A percentile compares a stretch with the other conserved stretches of the same genome.
phyloP scores from a whole-genome alignment of 1,140 invertebrate genomes.

The Gonatopus flavifemur region DNA sequence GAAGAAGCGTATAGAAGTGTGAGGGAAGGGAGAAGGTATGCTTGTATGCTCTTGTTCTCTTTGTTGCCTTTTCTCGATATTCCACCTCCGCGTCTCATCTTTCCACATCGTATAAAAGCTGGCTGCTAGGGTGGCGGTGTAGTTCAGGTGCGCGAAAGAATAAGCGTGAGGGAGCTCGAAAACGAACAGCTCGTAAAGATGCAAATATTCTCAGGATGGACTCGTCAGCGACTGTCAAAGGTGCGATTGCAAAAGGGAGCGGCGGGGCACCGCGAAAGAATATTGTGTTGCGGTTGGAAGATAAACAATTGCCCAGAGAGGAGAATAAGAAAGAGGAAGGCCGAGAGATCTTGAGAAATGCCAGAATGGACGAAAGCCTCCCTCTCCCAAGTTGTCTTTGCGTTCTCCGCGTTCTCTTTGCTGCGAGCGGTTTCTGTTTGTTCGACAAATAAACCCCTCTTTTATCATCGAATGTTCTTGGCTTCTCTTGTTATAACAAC shows the following conservation, averaged over 20 bases:
- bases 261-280: constrained; percentile 28
- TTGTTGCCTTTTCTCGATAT: constrained; percentile 9
- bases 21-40: no score
- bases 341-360: no score
- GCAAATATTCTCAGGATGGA: constrained; percentile 46
- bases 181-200: constrained; percentile 48
- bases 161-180: constrained; percentile 13
- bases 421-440: constrained; percentile 42
- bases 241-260: constrained; percentile 40
- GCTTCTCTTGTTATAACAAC: neutral
- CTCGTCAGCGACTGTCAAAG: constrained; percentile 49
- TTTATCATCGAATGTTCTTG: constrained; percentile 2
- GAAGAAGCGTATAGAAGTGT: no score
- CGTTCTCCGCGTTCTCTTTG: constrained; percentile 1
- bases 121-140: neutral
- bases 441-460: constrained; percentile 45
- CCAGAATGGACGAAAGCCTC: no score
- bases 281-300: constrained; percentile 36
- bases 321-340: no score
- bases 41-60: no score
- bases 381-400: neutral
- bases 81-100: neutral
- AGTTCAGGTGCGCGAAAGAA: constrained; percentile 43
- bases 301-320: constrained; percentile 37
- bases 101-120: no score